These are phyloP conservation scores for Argyresthia goedartella DNA, from an alignment of 2,888 invertebrate species.

Conservation along the genomic window DNA sequence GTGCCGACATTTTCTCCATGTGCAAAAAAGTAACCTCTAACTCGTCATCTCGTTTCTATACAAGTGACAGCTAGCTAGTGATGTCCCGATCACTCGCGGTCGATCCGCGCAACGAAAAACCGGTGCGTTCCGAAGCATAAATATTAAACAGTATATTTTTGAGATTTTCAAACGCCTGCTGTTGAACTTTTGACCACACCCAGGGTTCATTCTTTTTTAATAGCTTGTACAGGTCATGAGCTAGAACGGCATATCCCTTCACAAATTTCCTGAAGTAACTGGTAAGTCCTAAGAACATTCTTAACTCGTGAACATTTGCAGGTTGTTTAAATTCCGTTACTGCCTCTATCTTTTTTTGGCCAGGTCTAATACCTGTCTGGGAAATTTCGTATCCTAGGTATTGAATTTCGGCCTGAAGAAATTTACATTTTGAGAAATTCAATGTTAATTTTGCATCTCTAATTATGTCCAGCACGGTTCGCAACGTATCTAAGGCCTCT, in stretches of 20 bases:
- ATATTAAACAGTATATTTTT: slow-evolving; percentile 2
- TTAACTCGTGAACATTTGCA: not conserved
- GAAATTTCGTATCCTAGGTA: slow-evolving; percentile 1
- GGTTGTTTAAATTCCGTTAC: not conserved
- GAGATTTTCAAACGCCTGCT: not conserved
- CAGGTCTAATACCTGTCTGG: slow-evolving; percentile 1
- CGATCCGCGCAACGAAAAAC: too few relatives aligned
- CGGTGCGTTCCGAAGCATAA: too few relatives aligned
- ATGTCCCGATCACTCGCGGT: too few relatives aligned
- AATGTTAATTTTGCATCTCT: not conserved
- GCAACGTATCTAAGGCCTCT: not conserved
- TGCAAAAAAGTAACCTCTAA: too few relatives aligned
- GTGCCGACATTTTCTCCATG: too few relatives aligned
- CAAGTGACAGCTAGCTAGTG: too few relatives aligned
- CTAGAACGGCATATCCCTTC: too few relatives aligned
- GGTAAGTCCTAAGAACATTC: slow-evolving; percentile 2
- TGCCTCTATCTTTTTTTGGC: not conserved
- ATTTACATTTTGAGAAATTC: not conserved
- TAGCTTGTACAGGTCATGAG: too few relatives aligned
- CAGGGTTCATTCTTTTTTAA: not conserved
- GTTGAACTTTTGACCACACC: not conserved
- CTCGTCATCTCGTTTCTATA: too few relatives aligned
- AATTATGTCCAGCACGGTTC: not conserved
- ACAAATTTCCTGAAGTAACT: too few relatives aligned
- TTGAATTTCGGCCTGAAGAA: not conserved